Base-by-base conservation (phyloP, 2,113 vertebrate genomes). In the Mugil cephalus region DNA sequence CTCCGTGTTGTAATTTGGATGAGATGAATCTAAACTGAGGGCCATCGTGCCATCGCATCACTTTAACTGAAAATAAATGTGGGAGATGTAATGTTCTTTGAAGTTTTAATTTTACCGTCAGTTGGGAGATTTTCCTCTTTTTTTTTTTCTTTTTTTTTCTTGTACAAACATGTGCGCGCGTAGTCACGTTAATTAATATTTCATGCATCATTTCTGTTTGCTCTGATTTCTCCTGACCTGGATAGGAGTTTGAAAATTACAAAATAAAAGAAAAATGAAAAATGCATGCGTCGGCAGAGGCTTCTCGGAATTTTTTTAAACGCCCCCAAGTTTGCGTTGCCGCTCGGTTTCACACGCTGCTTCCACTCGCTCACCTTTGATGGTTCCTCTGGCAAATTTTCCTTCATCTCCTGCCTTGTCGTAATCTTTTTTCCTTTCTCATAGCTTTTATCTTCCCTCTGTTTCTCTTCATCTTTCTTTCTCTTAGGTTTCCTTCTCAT, bases 391-490 rank as follows among this genome's bases (percentile, higher is more conserved):
- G 61, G 60, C 77, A 69, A 53, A 77, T 80, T 79, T 48, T 12
- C 55, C 58, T 42, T 80, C 84, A 77, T 82, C 71, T 86, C 67
- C 17, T 59, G 67, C 65, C 36, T 39, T 65, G 34, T 65, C 71
- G 46, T 82, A 79, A 82, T 87, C 85, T 86, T 77, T 78, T 75
- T 66, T 60, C 39, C 59, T 64, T 64, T 40, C 72, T 59, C 36
- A 1, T 45, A 8, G 79, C 75, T 88, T 88, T 88, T 85, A 88
- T 84, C 87, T 84, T 74, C n/a, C 60, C 75, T 82, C 73, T 42
- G 47, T 74, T 81, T 84, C 59, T 77, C 69, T 80, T 78, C 71
- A 69, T 86, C 82, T 69, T 65, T 71, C 77, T 64, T 52, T 85
- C 65, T 79, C 69, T 63, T 58, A 40, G 72, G 35, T 63, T 85